Base-by-base conservation (phyloP, 92 coral and sea anemone species). In the Epizoanthus illoricatus region DNA sequence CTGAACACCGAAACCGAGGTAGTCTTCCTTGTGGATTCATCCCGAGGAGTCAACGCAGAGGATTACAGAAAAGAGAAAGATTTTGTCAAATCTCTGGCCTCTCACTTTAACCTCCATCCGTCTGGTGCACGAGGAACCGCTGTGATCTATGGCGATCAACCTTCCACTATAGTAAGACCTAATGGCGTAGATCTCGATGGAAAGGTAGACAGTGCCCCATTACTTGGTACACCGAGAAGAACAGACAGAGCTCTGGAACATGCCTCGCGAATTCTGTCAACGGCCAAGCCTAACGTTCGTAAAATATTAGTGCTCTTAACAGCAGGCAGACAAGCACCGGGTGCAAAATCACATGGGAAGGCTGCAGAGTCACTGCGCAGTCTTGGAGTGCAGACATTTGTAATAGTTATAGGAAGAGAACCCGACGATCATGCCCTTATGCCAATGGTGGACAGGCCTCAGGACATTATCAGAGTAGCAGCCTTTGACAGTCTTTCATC, bases 21-120 rank as follows among this genome's bases (percentile, higher is more conserved):
- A 16, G 90, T 91, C n/a, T 83, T 91, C 89, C 64, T 86, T 66
- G 62, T 91, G 67, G 94, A 91, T 66, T 88, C 94, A 20, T 91
- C 94, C 18, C 65, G 60, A 10, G 61, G 57, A 1, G 87, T 91
- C 11, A 76, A 63, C 5, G 40, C 39, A 10, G 82, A 74, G 4
- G 85, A 88, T 18, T 91, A 64, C 79, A 45, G 65, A 79, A 67
- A 71, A 55, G 81, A 79, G 54, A 91, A 91, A 70, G 88, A 88
- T 54, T 88, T 91, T 64, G 83, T 91, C n/a, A 91, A 88, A 23
- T 61, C 56, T 2, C 33, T 86, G n/a, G 88, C 90, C 17, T 72
- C 76, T 21, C 58, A 72, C 17, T 72, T 88, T 8, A 85, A 86
- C 42, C 73, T 88, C 16, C 33, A 84, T 11, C 85, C 92, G 5